These are phyloP conservation scores for Ramphastos sulfuratus DNA, from an alignment of 2,113 vertebrate genomes.

Conservation along the genomic window DNA sequence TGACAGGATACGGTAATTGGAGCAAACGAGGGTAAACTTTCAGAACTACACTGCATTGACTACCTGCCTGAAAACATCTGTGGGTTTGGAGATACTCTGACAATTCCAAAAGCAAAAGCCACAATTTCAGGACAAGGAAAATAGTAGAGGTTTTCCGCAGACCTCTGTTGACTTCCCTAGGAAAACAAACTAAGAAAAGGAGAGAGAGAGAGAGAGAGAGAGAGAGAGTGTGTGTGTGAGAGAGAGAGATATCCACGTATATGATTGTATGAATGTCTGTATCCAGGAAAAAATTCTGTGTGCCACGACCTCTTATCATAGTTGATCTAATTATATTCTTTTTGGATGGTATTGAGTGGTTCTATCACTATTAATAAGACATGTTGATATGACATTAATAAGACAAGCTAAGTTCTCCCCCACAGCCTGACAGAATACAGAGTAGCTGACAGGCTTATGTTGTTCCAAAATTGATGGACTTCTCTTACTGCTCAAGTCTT, in stretches of 20 bases:
- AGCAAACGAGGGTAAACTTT: background rate
- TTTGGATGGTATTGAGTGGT: background rate
- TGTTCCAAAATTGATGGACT: background rate
- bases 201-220: background rate
- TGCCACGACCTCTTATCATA: constrained; percentile 5
- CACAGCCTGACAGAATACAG: constrained; percentile 12
- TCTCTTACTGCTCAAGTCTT: background rate
- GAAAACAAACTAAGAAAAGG: background rate
- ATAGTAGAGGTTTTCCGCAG: background rate
- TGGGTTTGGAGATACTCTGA: background rate
- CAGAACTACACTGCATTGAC: background rate
- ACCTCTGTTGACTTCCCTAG: background rate
- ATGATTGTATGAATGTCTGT: background rate
- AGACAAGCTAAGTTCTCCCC: background rate
- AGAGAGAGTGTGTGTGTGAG: fast-evolving
- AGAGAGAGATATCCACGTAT: background rate
- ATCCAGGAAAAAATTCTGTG: background rate
- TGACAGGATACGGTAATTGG: background rate
- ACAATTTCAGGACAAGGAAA: background rate
- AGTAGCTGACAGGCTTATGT: background rate
- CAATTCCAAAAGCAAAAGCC: background rate
- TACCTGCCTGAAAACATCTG: background rate
- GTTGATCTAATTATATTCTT: background rate
- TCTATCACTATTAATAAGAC: constrained; percentile 45
- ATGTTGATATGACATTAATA: constrained; percentile 34